Evolutionary conservation across 1,140 invertebrate genomes (phyloP).

Genomic region (Aphis gossypii): DNA sequence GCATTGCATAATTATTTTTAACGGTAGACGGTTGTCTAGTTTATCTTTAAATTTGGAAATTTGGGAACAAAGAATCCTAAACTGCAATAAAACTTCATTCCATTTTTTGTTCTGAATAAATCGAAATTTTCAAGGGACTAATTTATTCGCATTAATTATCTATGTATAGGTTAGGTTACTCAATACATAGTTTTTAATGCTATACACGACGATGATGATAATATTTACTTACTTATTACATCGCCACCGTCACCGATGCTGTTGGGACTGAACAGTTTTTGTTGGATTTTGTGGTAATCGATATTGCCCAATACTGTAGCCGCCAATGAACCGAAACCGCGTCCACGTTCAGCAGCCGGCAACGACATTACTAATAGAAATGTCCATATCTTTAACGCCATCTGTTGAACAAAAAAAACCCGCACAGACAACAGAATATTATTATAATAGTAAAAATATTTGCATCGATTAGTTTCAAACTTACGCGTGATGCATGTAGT

Average conservation of each 20-base stretch:
- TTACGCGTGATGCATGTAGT: not conserved
- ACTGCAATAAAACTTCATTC: not conserved
- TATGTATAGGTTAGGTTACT: too few species aligned
- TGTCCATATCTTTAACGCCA: constrained; percentile 58
- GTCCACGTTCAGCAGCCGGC: constrained; percentile 46
- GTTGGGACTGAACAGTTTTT: not conserved
- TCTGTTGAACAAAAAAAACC: constrained; percentile 22
- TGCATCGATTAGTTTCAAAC: not conserved
- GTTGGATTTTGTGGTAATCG: constrained; percentile 4
- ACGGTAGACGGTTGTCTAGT: too few species aligned
- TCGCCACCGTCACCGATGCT: not conserved
- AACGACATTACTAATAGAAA: constrained; percentile 57
- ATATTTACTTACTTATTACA: constrained; percentile 19
- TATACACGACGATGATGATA: not conserved
- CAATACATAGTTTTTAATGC: too few species aligned
- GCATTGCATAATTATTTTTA: not conserved
- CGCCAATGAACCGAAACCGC: constrained; percentile 48
- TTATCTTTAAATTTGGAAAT: too few species aligned
- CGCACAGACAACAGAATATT: not conserved
- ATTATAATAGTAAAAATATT: not conserved
- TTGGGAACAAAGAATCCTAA: not conserved
- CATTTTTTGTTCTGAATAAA: not conserved
- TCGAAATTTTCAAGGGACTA: too few species aligned
- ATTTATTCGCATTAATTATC: not conserved
- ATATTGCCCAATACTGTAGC: constrained; percentile 1